Percentiles rank a stretch among this genome's conserved stretches.
phyloP scores from a whole-genome alignment of 1,140 invertebrate genomes.

The Drosophila kanapiae region DNA sequence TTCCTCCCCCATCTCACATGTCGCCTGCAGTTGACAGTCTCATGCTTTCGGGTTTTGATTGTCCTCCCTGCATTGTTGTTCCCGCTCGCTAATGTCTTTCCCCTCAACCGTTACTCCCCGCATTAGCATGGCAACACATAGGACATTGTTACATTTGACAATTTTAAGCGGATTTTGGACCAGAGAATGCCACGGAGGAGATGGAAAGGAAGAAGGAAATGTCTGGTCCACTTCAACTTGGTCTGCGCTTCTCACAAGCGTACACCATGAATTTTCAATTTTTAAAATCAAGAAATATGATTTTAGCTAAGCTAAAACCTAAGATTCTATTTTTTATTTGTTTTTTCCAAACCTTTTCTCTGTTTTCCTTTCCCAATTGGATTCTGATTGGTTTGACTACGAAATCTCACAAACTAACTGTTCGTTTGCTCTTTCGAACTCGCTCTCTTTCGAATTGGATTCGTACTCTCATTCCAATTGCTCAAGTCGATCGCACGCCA shows the following conservation, averaged over 20 bases:
- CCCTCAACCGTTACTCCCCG: neutral
- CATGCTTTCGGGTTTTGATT: constrained; percentile 38
- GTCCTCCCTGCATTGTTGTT: constrained; percentile 57
- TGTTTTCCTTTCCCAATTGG: no score
- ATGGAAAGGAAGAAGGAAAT: neutral
- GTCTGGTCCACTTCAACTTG: neutral
- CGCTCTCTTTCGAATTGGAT: neutral
- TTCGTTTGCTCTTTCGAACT: neutral
- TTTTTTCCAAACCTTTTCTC: neutral
- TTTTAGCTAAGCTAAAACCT: no score
- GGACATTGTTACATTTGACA: constrained; percentile 51
- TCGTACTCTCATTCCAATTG: no score
- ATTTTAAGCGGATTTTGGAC: constrained; percentile 58
- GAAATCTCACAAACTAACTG: neutral
- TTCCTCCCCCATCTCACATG: neutral
- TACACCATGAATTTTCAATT: neutral
- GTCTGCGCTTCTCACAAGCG: neutral
- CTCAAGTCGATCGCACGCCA: neutral
- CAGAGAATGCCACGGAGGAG: neutral
- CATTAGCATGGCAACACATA: constrained; percentile 5
- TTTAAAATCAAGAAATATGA: no score
- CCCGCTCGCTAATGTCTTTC: constrained; percentile 59
- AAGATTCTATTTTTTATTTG: no score
- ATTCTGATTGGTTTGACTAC: neutral
- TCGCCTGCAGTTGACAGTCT: constrained; percentile 53